Evolutionary conservation across 2,888 invertebrate species (phyloP).

Genomic region (Pimpla rufipes): DNA sequence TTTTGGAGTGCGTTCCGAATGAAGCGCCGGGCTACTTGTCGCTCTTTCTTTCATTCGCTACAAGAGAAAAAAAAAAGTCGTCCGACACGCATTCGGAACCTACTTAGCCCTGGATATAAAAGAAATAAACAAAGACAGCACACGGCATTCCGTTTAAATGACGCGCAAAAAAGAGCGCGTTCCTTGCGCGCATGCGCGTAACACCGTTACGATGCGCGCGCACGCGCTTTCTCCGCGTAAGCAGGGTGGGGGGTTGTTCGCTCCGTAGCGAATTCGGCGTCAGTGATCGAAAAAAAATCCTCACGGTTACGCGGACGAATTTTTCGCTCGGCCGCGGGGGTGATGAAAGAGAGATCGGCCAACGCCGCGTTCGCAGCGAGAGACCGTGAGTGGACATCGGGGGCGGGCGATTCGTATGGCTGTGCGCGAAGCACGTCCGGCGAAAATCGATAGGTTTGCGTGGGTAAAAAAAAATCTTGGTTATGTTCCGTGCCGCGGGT

Average conservation of each 20-base stretch:
- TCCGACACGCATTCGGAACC: too few relatives aligned
- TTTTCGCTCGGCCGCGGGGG: slow-evolving; percentile 19
- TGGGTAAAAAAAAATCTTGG: slow-evolving; percentile 65
- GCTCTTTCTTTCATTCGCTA: too few relatives aligned
- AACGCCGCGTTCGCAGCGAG: slow-evolving; percentile 33
- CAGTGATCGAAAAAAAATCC: slow-evolving; percentile 61
- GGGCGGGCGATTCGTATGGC: slow-evolving; percentile 6
- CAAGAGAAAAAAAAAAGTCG: too few relatives aligned
- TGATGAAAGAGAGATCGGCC: slow-evolving; percentile 18
- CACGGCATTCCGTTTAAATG: neutral
- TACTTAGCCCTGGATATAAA: too few relatives aligned
- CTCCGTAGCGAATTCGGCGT: slow-evolving; percentile 64
- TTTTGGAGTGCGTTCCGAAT: too few relatives aligned
- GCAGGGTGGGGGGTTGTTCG: neutral
- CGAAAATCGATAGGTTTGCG: slow-evolving; percentile 65
- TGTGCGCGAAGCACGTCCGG: slow-evolving; percentile 31
- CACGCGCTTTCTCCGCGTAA: neutral
- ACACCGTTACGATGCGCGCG: neutral
- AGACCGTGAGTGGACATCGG: slow-evolving; percentile 7
- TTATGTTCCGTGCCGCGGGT: slow-evolving; percentile 67
- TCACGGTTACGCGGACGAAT: slow-evolving; percentile 61
- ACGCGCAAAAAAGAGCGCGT: neutral
- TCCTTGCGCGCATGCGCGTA: neutral
- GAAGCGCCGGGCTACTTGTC: too few relatives aligned
- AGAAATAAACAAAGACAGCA: neutral